Conservation (phyloP, 2,888 invertebrate species). For the Cristatella mucedo region DNA sequence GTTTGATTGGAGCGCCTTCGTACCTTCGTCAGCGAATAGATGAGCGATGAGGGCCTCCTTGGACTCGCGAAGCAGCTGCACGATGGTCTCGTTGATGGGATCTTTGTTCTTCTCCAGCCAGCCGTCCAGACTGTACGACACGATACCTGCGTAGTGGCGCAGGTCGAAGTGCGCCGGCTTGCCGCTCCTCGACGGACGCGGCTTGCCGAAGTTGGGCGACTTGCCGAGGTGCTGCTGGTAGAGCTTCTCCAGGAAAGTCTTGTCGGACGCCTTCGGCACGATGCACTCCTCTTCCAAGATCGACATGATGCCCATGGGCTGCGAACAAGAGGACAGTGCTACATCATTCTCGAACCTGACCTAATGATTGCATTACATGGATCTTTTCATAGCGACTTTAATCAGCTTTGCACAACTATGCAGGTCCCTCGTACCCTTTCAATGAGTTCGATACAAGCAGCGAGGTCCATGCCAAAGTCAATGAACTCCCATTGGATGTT, state of each 20-base stretch:
- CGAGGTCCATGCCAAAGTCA: slow-evolving; percentile 91
- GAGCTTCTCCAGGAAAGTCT: slow-evolving; percentile 94
- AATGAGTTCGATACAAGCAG: slow-evolving; percentile 76
- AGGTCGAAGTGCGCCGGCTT: slow-evolving; percentile 96
- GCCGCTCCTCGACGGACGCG: slow-evolving; percentile 67
- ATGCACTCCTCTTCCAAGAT: slow-evolving; percentile 99
- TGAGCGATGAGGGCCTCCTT: slow-evolving; percentile 29
- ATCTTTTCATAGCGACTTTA: too few species aligned
- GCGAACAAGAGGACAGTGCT: too few species aligned
- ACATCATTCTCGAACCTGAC: not conserved
- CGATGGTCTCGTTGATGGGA: slow-evolving; percentile 98
- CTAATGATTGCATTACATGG: not conserved
- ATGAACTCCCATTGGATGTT: slow-evolving; percentile 90
- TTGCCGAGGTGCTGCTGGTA: slow-evolving; percentile 98
- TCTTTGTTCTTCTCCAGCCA: slow-evolving; percentile 99
- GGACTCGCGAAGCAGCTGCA: slow-evolving; percentile 80
- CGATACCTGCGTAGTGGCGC: slow-evolving; percentile 95
- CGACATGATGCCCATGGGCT: slow-evolving; percentile 99
- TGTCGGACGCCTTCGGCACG: slow-evolving; percentile 99
- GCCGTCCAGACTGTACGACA: slow-evolving; percentile 92
- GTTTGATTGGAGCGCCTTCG: slow-evolving; percentile 60
- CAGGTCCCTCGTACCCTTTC: too few species aligned
- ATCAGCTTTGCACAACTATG: too few species aligned
- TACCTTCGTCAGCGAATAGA: slow-evolving; percentile 26
- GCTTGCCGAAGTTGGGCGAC: slow-evolving; percentile 36